phyloP scores from a whole-genome alignment of 2,113 vertebrate genomes.

The Myanophis thanlyinensis region DNA sequence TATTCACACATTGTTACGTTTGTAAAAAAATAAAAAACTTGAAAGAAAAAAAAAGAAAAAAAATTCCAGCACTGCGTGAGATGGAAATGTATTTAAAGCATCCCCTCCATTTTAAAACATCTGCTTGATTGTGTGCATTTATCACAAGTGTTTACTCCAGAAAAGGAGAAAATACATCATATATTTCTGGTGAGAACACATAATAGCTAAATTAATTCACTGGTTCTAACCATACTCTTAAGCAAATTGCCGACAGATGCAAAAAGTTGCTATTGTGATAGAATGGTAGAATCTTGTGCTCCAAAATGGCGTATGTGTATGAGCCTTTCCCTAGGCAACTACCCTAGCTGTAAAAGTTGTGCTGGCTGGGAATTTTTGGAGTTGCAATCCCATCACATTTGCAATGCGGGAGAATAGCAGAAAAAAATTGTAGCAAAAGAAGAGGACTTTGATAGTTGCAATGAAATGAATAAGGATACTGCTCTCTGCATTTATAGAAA shows the following conservation, averaged over 20 bases:
- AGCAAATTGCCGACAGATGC: constrained; percentile 53
- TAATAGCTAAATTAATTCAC: constrained; percentile 43
- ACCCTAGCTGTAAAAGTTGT: background rate
- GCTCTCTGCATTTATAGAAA: background rate
- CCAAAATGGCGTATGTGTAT: background rate
- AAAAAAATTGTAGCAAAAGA: background rate
- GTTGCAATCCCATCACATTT: background rate
- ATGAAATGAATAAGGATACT: background rate
- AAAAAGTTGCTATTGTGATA: constrained; percentile 37
- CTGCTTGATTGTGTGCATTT: constrained; percentile 56
- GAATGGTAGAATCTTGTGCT: background rate
- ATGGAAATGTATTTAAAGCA: constrained; percentile 32
- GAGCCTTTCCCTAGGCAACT: background rate
- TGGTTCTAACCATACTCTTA: constrained; percentile 25
- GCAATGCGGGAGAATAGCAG: background rate
- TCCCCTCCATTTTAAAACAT: constrained; percentile 49
- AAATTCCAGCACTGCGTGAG: constrained; percentile 31
- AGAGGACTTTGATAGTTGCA: background rate
- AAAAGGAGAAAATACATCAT: constrained; percentile 7
- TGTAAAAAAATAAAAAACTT: no score
- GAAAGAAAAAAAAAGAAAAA: no score
- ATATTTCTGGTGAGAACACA: constrained; percentile 32
- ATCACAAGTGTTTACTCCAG: constrained; percentile 58
- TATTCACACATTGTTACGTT: no score
- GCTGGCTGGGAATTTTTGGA: background rate